Conservation (phyloP, 2,888 invertebrate species). For the Lumbricus terrestris region DNA sequence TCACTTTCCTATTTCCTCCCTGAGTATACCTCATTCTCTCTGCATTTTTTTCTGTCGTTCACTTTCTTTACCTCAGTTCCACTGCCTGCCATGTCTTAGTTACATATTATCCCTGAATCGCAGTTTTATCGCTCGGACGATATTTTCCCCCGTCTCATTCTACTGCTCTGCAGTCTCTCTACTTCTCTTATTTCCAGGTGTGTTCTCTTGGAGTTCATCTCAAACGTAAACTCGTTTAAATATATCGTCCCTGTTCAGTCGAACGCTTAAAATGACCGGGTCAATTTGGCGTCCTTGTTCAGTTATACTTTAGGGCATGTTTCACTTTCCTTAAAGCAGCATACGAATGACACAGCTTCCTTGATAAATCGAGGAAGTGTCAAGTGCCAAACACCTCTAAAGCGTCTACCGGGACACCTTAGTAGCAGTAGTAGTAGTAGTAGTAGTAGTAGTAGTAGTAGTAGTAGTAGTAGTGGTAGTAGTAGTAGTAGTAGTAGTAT, state of each 20-base stretch:
- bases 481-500: background rate
- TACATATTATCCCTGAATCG: background rate
- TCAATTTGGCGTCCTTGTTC: background rate
- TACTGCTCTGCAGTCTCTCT: background rate
- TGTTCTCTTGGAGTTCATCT: background rate
- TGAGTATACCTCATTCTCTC: too few species aligned
- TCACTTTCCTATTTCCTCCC: background rate
- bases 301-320: too few species aligned
- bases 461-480: background rate
- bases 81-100: background rate
- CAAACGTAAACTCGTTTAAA: background rate
- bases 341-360: background rate
- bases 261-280: background rate
- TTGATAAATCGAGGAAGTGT: background rate
- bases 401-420: background rate
- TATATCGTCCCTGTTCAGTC: background rate
- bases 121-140: background rate
- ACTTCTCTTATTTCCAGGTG: background rate
- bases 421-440: background rate
- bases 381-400: background rate
- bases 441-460: background rate
- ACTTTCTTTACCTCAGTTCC: background rate
- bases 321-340: background rate
- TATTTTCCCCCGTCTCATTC: background rate
- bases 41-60: background rate